Percentiles rank a stretch among this genome's conserved stretches.
phyloP scores from a whole-genome alignment of 2,113 vertebrate genomes.

The Ancistrus triradiatus region DNA sequence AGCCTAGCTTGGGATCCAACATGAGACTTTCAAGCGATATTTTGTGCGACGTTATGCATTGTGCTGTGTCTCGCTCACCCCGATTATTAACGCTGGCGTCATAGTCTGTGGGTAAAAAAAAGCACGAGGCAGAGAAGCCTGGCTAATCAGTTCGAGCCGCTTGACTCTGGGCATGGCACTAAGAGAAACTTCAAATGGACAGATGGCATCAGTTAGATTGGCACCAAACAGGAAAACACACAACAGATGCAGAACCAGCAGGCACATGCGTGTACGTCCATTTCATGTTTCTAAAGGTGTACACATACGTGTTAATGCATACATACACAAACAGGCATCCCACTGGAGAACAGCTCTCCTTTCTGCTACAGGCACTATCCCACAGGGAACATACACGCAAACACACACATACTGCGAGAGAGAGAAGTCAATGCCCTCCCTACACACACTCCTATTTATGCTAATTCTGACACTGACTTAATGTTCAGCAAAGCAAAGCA shows the following conservation, averaged over 20 bases:
- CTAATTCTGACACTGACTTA: too few species aligned
- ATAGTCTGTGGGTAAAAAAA: constrained; percentile 1
- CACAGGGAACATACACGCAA: neutral
- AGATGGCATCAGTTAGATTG: constrained; percentile 46
- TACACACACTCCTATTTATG: too few species aligned
- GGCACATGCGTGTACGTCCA: neutral
- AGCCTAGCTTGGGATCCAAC: too few species aligned
- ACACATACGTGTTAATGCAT: constrained; percentile 3
- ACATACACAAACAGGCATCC: constrained; percentile 19
- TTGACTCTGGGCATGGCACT: constrained; percentile 42
- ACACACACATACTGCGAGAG: constrained; percentile 9
- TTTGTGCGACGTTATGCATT: too few species aligned
- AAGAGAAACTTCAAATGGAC: constrained; percentile 28
- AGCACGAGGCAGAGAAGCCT: too few species aligned
- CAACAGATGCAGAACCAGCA: constrained; percentile 17
- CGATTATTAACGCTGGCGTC: neutral
- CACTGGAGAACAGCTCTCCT: constrained; percentile 13
- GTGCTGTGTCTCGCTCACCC: too few species aligned
- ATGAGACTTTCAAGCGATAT: too few species aligned
- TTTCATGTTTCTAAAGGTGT: constrained; percentile 8
- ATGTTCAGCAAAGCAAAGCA: too few species aligned
- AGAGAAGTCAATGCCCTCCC: too few species aligned
- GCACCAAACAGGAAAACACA: constrained; percentile 27
- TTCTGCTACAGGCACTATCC: neutral
- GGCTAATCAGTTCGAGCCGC: constrained; percentile 36